These are phyloP conservation scores for Polydrusus tereticollis DNA, from an alignment of 2,888 invertebrate species.

Conservation along the genomic window DNA sequence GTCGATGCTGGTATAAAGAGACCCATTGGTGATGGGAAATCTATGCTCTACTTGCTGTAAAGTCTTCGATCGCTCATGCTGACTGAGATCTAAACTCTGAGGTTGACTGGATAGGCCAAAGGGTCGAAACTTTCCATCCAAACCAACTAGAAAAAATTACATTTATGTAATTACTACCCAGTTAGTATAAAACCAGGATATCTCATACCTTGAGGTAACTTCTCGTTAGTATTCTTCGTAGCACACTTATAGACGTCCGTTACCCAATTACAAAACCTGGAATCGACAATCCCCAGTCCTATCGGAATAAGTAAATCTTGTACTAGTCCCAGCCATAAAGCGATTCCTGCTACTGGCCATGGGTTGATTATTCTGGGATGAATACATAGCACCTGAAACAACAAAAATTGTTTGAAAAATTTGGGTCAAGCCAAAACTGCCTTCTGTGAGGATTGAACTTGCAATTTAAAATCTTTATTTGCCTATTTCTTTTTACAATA, in stretches of 20 bases:
- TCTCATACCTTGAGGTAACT: slow-evolving; percentile 66
- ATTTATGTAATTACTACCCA: too few relatives aligned
- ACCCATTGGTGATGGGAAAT: slow-evolving; percentile 73
- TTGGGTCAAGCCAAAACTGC: too few relatives aligned
- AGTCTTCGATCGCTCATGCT: slow-evolving; percentile 54
- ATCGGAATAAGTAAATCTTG: slow-evolving; percentile 72
- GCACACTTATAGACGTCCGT: slow-evolving; percentile 68
- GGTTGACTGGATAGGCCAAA: slow-evolving; percentile 67
- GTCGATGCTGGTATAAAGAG: slow-evolving; percentile 69
- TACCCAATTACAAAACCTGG: slow-evolving; percentile 71
- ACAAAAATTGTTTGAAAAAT: neutral
- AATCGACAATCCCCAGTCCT: slow-evolving; percentile 71
- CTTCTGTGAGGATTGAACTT: too few relatives aligned
- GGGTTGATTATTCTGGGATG: slow-evolving; percentile 68
- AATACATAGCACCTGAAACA: slow-evolving; percentile 68
- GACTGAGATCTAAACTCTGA: slow-evolving; percentile 62
- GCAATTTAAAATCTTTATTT: too few relatives aligned
- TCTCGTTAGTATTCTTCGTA: slow-evolving; percentile 62
- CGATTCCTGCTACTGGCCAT: slow-evolving; percentile 71
- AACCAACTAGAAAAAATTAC: slow-evolving; percentile 61
- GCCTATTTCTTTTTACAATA: too few relatives aligned
- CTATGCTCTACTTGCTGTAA: slow-evolving; percentile 69
- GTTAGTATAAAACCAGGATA: too few relatives aligned
- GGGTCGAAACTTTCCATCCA: slow-evolving; percentile 73
- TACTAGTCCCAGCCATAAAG: slow-evolving; percentile 71